phyloP scores from a whole-genome alignment of 92 coral and sea anemone genomes.

The Hydrozoanthus gracilis region DNA sequence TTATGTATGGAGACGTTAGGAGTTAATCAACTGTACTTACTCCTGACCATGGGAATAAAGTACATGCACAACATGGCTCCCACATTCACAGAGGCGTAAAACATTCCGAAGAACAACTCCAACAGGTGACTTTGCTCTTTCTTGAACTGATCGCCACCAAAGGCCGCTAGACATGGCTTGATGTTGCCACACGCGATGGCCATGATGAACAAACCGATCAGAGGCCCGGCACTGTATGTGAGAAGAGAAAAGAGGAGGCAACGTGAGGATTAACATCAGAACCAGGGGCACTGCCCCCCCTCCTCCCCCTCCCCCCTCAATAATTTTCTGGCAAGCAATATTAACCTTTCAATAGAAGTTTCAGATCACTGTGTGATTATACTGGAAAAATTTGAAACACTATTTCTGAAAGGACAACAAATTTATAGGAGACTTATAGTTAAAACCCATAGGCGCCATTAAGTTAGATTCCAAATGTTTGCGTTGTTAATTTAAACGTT shows the following conservation, averaged over 20 bases:
- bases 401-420: too few relatives aligned
- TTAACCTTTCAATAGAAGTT: too few relatives aligned
- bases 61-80: slow-evolving; percentile 93
- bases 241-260: neutral
- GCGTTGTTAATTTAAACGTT: neutral
- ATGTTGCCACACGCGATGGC: slow-evolving; percentile 91
- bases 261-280: too few relatives aligned
- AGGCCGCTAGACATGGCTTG: slow-evolving; percentile 92
- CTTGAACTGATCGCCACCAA: slow-evolving; percentile 91
- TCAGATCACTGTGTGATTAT: too few relatives aligned
- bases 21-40: slow-evolving; percentile 54
- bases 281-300: too few relatives aligned
- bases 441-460: too few relatives aligned
- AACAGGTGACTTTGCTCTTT: slow-evolving; percentile 75
- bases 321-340: too few relatives aligned
- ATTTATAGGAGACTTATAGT: too few relatives aligned
- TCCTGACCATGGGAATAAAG: slow-evolving; percentile 85
- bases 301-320: too few relatives aligned
- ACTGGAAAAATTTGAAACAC: too few relatives aligned
- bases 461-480: neutral
- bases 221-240: slow-evolving; percentile 70
- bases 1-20: too few relatives aligned
- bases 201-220: slow-evolving; percentile 79
- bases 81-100: slow-evolving; percentile 90
- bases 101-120: slow-evolving; percentile 89